phyloP scores from a whole-genome alignment of 2,888 invertebrate species.

The Aethes cnicana region DNA sequence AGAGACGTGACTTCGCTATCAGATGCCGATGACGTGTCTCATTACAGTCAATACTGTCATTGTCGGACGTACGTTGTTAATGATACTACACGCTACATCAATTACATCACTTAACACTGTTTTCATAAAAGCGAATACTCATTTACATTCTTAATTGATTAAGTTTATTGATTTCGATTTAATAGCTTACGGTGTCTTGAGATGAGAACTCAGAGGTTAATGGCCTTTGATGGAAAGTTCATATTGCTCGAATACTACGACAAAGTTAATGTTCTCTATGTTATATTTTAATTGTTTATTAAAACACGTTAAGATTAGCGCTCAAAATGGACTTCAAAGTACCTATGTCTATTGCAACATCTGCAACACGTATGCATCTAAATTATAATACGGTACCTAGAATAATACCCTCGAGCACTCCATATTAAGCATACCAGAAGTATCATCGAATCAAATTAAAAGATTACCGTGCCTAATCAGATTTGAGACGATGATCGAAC shows the following conservation, averaged over 20 bases:
- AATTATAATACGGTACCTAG: neutral
- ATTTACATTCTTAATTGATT: no score
- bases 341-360: no score
- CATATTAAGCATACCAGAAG: constrained; percentile 12
- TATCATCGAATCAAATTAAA: constrained; percentile 20
- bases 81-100: constrained; percentile 29
- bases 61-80: constrained; percentile 23
- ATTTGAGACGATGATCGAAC: constrained; percentile 30
- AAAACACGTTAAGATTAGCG: no score
- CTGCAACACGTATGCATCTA: no score
- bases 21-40: constrained; percentile 28
- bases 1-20: constrained; percentile 30
- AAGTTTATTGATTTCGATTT: no score
- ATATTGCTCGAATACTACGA: no score
- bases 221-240: no score
- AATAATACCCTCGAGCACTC: constrained; percentile 11
- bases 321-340: no score
- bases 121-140: constrained; percentile 12
- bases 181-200: no score
- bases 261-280: neutral
- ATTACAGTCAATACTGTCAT: constrained; percentile 27
- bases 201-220: no score
- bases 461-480: constrained; percentile 26
- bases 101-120: no score
- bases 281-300: no score